phyloP scores from a whole-genome alignment of 2,888 invertebrate genomes.

The Tolmerus cingulatus region DNA sequence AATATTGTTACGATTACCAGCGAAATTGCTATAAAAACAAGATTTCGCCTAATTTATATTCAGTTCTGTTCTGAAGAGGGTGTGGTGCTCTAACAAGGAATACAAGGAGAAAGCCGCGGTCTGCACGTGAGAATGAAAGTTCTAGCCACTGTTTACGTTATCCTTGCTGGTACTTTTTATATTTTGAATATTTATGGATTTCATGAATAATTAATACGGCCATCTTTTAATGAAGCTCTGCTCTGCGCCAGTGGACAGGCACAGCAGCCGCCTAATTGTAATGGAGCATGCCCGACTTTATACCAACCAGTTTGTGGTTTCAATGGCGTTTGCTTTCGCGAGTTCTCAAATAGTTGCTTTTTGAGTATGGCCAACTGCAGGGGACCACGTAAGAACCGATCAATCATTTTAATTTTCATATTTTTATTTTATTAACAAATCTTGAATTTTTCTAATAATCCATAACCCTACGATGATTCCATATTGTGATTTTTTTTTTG shows the following conservation, averaged over 20 bases:
- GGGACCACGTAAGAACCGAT: background rate
- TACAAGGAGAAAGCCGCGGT: background rate
- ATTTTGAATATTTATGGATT: background rate
- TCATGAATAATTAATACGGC: background rate
- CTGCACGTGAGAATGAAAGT: background rate
- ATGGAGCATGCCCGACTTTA: background rate
- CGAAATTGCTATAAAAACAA: background rate
- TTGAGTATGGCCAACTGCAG: background rate
- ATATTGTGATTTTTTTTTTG: too few relatives aligned
- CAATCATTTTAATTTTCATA: background rate
- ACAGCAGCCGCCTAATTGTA: background rate
- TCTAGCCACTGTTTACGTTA: background rate
- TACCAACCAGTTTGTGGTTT: background rate
- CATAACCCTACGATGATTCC: background rate
- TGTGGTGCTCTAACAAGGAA: background rate
- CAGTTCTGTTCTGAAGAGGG: background rate
- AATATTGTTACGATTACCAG: background rate
- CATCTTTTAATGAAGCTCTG: background rate
- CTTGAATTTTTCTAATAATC: too few relatives aligned
- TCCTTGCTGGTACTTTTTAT: background rate
- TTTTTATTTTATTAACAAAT: background rate
- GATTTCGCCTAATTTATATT: background rate
- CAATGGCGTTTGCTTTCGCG: background rate
- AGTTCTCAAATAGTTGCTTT: background rate
- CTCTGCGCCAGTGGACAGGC: background rate